These are phyloP conservation scores for Argopecten irradians DNA, from an alignment of 1,140 invertebrate species.

Conservation along the genomic window DNA sequence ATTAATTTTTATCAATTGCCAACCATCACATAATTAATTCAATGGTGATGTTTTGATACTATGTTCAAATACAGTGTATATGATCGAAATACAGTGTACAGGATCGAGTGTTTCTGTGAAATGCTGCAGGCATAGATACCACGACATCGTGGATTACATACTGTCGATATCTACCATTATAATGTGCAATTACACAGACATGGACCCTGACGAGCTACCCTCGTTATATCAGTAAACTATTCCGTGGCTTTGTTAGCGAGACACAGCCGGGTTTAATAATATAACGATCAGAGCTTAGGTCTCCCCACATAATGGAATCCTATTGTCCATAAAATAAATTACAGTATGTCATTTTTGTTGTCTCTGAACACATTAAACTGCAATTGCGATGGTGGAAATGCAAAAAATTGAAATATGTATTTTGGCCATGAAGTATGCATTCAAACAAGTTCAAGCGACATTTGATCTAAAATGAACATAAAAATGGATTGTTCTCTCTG, in stretches of 20 bases:
- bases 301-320: background rate
- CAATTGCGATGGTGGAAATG: too few relatives aligned
- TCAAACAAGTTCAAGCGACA: too few relatives aligned
- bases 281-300: background rate
- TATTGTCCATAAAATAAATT: too few relatives aligned
- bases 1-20: constrained; percentile 23
- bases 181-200: background rate
- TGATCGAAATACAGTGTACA: constrained; percentile 5
- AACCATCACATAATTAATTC: constrained; percentile 12
- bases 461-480: too few relatives aligned
- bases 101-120: background rate
- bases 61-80: constrained; percentile 12
- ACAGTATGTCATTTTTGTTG: too few relatives aligned
- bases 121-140: background rate
- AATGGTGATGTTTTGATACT: constrained; percentile 17
- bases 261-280: too few relatives aligned
- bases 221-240: background rate
- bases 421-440: too few relatives aligned
- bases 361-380: too few relatives aligned
- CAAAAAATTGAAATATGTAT: too few relatives aligned
- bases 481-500: too few relatives aligned
- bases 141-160: background rate
- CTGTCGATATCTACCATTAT: background rate
- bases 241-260: background rate
- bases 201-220: background rate